Evolutionary conservation across 2,888 invertebrate species (phyloP).

Genomic region (Deilephila porcellus): DNA sequence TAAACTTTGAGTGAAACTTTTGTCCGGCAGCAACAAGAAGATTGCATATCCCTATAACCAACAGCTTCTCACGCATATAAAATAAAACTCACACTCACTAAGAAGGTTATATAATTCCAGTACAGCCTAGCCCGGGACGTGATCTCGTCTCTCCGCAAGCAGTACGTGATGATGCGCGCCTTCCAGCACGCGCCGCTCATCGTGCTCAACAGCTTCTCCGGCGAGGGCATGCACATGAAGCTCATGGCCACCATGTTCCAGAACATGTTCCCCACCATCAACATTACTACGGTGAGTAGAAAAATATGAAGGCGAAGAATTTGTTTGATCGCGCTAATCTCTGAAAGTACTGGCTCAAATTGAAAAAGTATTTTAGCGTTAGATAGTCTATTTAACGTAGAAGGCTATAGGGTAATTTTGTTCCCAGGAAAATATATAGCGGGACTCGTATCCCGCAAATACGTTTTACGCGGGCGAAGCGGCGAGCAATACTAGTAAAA

Average conservation of each 20-base stretch:
- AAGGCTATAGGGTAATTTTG: background rate
- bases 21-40: too few relatives aligned
- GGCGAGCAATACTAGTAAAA: too few relatives aligned
- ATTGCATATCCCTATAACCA: too few relatives aligned
- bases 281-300: conserved; percentile 91
- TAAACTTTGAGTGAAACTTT: too few relatives aligned
- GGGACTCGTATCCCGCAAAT: too few relatives aligned
- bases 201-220: conserved; percentile 95
- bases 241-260: conserved; percentile 98
- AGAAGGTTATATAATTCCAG: conserved; percentile 46
- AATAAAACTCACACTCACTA: too few relatives aligned
- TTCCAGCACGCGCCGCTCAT: conserved; percentile 96
- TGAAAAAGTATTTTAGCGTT: background rate
- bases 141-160: conserved; percentile 92
- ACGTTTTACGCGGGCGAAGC: too few relatives aligned
- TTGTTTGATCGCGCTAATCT: too few relatives aligned
- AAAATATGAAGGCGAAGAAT: too few relatives aligned
- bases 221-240: conserved; percentile 94
- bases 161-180: conserved; percentile 91
- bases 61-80: too few relatives aligned
- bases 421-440: too few relatives aligned
- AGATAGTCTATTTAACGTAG: background rate
- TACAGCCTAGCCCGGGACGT: conserved; percentile 95
- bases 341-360: too few relatives aligned
- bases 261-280: conserved; percentile 99